A percentile compares a stretch with the other conserved stretches of the same genome.
Evolutionary conservation across 1,140 invertebrate species (phyloP).

Genomic region (Drosophila cardini): DNA sequence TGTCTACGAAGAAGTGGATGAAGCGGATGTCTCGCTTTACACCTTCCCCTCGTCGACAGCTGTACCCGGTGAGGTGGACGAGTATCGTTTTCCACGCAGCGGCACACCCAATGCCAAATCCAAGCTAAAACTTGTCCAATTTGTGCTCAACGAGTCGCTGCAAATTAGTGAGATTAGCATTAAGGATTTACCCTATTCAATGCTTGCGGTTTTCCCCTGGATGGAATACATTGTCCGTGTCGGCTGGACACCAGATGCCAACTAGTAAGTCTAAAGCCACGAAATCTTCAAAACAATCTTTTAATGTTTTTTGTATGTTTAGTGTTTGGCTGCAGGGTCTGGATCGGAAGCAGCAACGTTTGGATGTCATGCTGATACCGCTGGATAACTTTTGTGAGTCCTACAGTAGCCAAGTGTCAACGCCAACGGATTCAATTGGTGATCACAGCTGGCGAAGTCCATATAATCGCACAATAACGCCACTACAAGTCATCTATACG

Average conservation of each 20-base stretch:
- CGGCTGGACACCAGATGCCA: conserved; percentile 95
- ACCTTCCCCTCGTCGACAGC: conserved; percentile 92
- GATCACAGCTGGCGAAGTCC: conserved; percentile 84
- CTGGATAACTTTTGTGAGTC: conserved; percentile 90
- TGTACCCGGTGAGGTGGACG: conserved; percentile 92
- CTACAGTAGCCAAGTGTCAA: conserved; percentile 86
- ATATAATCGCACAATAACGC: conserved; percentile 72
- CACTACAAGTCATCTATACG: conserved; percentile 88
- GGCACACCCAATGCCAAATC: conserved; percentile 96
- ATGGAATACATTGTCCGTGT: conserved; percentile 97
- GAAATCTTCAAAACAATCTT: neutral
- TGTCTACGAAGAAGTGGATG: conserved; percentile 98
- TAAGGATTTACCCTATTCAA: conserved; percentile 89
- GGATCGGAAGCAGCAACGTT: conserved; percentile 92
- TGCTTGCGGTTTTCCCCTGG: conserved; percentile 93
- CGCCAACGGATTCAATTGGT: conserved; percentile 85
- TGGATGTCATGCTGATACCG: conserved; percentile 91
- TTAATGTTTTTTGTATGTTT: conserved; percentile 24
- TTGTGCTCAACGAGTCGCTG: conserved; percentile 89
- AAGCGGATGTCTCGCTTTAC: conserved; percentile 96
- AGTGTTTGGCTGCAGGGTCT: conserved; percentile 96
- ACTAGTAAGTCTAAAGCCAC: conserved; percentile 92
- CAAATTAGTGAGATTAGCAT: conserved; percentile 89
- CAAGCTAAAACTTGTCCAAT: conserved; percentile 94
- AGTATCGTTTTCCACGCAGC: conserved; percentile 95